Evolutionary conservation across 2,797 vertebrate species (phyloP).

Genomic region (Oreochromis mossambicus): DNA sequence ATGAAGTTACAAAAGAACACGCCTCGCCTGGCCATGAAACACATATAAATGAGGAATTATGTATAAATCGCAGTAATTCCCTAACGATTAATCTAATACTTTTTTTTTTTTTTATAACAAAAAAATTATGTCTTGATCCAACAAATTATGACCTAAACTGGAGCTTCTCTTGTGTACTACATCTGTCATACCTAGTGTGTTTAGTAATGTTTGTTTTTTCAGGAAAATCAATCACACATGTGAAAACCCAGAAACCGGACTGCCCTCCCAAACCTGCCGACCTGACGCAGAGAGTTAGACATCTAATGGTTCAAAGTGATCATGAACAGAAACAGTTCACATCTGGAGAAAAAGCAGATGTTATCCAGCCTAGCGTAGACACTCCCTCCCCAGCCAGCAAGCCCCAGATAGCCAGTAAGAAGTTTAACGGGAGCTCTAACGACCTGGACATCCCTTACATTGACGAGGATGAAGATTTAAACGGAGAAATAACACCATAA

Average conservation of each 20-base stretch:
- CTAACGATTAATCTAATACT: background rate
- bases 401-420: constrained; percentile 48
- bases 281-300: constrained; percentile 43
- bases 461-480: constrained; percentile 73
- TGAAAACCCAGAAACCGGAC: constrained; percentile 15
- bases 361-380: constrained; percentile 61
- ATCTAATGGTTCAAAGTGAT: constrained; percentile 52
- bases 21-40: background rate
- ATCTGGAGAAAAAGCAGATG: constrained; percentile 66
- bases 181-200: background rate
- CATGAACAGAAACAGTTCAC: background rate
- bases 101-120: background rate
- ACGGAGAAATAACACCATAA: background rate
- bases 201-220: background rate
- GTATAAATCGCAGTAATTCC: background rate
- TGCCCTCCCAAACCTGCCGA: constrained; percentile 32
- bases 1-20: background rate
- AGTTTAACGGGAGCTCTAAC: constrained; percentile 73
- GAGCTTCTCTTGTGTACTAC: background rate
- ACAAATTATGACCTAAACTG: background rate
- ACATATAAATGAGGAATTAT: background rate
- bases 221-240: constrained; percentile 29
- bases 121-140: background rate
- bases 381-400: background rate
- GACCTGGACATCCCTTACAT: constrained; percentile 81